These are phyloP conservation scores for Edolisoma coerulescens DNA, from an alignment of 2,113 vertebrate genomes.

Conservation along the genomic window DNA sequence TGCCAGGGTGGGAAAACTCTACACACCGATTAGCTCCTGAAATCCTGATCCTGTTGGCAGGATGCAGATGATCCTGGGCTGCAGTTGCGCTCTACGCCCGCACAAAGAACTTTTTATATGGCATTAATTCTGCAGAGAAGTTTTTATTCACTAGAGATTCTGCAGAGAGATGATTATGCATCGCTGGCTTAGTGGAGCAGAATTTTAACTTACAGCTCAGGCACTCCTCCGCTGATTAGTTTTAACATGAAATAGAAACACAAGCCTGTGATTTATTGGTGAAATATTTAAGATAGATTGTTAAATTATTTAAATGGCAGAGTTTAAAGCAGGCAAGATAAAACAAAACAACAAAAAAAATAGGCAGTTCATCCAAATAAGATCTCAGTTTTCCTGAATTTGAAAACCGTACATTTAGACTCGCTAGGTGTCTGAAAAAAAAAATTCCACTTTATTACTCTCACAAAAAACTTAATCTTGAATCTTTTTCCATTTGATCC, in stretches of 20 bases:
- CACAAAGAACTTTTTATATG: not conserved
- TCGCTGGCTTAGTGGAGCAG: not conserved
- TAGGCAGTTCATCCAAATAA: not conserved
- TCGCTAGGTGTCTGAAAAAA: not conserved
- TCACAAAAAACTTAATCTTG: not conserved
- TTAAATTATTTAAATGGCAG: slow-evolving; percentile 32
- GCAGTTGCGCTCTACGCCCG: accelerated
- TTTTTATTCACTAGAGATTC: slow-evolving; percentile 14
- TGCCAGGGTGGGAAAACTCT: not conserved
- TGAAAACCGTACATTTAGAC: not conserved
- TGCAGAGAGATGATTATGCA: not conserved
- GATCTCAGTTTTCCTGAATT: not conserved
- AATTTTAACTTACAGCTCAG: slow-evolving; percentile 45
- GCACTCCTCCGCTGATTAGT: slow-evolving; percentile 12
- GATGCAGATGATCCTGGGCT: not conserved
- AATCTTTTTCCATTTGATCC: not conserved
- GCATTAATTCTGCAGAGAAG: slow-evolving; percentile 14
- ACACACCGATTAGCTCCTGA: not conserved
- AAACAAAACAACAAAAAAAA: not conserved
- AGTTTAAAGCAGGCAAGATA: slow-evolving; percentile 1
- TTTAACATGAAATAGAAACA: slow-evolving; percentile 41
- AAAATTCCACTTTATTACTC: not conserved
- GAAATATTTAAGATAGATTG: slow-evolving; percentile 48
- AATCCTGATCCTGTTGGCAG: not conserved
- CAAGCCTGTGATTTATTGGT: slow-evolving; percentile 48